phyloP scores from a whole-genome alignment of 2,888 invertebrate genomes.

The Nymphalis polychloros region DNA sequence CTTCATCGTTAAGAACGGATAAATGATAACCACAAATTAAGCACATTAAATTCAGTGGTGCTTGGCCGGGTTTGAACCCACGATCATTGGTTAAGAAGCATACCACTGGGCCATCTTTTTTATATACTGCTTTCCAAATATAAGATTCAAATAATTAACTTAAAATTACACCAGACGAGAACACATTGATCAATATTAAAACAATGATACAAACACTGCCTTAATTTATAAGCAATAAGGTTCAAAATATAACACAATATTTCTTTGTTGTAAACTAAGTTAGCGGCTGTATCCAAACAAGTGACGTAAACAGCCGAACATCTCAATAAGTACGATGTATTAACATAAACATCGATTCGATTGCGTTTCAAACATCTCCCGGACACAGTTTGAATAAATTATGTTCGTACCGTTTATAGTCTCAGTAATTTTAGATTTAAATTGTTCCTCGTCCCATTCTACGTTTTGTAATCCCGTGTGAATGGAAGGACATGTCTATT shows the following conservation, averaged over 20 bases:
- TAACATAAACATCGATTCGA: slow-evolving; percentile 74
- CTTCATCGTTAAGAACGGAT: no score
- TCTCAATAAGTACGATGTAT: slow-evolving; percentile 67
- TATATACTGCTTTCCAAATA: no score
- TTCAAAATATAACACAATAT: slow-evolving; percentile 13
- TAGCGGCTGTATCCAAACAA: slow-evolving; percentile 22
- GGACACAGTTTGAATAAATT: slow-evolving; percentile 73
- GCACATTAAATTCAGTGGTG: no score
- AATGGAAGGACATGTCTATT: slow-evolving; percentile 17
- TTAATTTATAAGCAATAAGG: background rate
- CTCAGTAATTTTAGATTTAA: slow-evolving; percentile 71
- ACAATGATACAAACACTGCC: background rate
- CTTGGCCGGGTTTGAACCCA: no score
- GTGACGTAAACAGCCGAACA: slow-evolving; percentile 60
- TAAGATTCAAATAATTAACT: slow-evolving; percentile 54
- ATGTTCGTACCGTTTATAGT: slow-evolving; percentile 66
- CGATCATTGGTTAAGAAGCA: no score
- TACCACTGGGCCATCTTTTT: no score
- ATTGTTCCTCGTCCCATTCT: slow-evolving; percentile 53
- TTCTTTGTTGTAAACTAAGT: background rate
- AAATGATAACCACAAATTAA: no score
- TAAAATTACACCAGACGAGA: slow-evolving; percentile 45
- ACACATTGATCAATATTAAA: background rate
- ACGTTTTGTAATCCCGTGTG: slow-evolving; percentile 45
- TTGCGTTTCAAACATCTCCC: slow-evolving; percentile 58